Percentiles rank a stretch among this genome's conserved stretches.
phyloP scores from a whole-genome alignment of 2,113 vertebrate genomes.

The Gymnorhina tibicen region DNA sequence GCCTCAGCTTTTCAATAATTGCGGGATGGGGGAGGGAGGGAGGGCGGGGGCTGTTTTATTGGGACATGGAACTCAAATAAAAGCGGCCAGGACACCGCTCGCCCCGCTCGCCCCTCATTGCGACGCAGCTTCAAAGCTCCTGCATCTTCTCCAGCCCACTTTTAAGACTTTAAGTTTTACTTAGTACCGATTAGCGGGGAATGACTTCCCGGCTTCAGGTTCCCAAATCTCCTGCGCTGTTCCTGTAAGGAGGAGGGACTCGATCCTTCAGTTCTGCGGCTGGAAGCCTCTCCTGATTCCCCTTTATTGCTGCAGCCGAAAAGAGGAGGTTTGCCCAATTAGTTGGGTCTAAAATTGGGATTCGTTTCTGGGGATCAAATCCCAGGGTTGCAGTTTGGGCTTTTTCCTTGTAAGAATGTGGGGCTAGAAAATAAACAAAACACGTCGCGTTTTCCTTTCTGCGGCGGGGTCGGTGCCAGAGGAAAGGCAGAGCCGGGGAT shows the following conservation, averaged over 20 bases:
- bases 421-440: conserved; percentile 3
- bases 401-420: neutral
- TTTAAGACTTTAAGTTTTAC: neutral
- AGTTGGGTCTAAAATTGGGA: neutral
- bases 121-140: conserved; percentile 1
- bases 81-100: neutral
- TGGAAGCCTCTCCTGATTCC: neutral
- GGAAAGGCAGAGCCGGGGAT: neutral
- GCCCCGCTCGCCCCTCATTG: neutral
- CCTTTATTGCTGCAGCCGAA: neutral
- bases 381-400: neutral
- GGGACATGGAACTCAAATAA: conserved; percentile 19
- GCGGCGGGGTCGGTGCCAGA: neutral
- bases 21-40: neutral
- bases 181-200: neutral
- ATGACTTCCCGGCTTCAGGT: neutral
- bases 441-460: neutral
- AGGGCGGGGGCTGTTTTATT: neutral
- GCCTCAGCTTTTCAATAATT: conserved; percentile 56
- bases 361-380: neutral
- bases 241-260: neutral
- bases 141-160: neutral
- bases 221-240: neutral
- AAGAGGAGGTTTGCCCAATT: neutral
- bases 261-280: neutral